A percentile compares a stretch with the other conserved stretches of the same genome.
Evolutionary conservation across 2,113 vertebrate genomes (phyloP).

Genomic region (Istiophorus platypterus): DNA sequence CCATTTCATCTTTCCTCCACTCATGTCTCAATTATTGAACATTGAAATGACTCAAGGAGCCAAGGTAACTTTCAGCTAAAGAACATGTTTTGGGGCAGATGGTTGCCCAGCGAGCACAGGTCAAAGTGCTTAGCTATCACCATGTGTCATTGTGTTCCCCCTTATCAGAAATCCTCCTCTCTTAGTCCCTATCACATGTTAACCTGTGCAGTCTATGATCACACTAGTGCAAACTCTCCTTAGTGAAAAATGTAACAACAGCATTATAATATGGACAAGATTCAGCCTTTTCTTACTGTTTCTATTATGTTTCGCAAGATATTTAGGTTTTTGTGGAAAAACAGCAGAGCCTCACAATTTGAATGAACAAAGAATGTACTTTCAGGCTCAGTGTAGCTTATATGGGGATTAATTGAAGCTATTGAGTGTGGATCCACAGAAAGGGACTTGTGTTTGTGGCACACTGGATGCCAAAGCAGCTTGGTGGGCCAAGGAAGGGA

Average conservation of each 20-base stretch:
- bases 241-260: conserved; percentile 24
- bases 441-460: conserved; percentile 71
- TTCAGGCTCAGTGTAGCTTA: conserved; percentile 58
- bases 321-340: conserved; percentile 40
- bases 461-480: conserved; percentile 76
- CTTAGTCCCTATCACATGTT: conserved; percentile 31
- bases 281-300: conserved; percentile 31
- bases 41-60: conserved; percentile 41
- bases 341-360: conserved; percentile 35
- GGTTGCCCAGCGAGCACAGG: conserved; percentile 37
- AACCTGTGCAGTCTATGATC: conserved; percentile 17
- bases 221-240: conserved; percentile 19
- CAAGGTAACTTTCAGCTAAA: conserved; percentile 21
- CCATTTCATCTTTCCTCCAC: conserved; percentile 44
- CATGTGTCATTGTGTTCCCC: conserved; percentile 18
- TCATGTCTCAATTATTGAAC: conserved; percentile 67
- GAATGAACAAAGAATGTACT: conserved; percentile 64
- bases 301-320: conserved; percentile 40
- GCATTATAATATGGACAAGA: not conserved
- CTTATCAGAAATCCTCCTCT: conserved; percentile 26
- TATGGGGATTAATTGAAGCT: conserved; percentile 71
- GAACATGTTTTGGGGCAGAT: conserved; percentile 38
- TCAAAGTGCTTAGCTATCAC: conserved; percentile 45
- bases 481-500: conserved; percentile 60
- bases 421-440: conserved; percentile 71